Evolutionary conservation across 2,113 vertebrate genomes (phyloP).

Genomic region (Arizona elegans): DNA sequence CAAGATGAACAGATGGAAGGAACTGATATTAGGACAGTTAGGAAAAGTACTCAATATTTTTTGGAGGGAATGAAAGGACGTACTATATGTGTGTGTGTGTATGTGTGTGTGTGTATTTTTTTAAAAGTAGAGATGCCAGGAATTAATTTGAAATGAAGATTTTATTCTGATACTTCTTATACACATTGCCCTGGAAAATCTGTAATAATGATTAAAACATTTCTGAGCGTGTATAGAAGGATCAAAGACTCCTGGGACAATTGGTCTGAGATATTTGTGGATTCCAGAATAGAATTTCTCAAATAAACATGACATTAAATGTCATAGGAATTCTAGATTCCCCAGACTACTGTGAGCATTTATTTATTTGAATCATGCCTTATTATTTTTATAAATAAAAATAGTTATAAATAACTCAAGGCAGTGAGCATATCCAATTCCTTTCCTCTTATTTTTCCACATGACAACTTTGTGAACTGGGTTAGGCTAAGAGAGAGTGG

Average conservation of each 20-base stretch:
- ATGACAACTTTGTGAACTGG: neutral
- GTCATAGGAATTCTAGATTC: neutral
- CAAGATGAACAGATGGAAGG: neutral
- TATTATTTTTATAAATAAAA: neutral
- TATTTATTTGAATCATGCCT: neutral
- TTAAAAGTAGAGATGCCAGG: neutral
- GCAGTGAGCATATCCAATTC: neutral
- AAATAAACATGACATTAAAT: neutral
- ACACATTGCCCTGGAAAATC: neutral
- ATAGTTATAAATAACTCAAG: neutral
- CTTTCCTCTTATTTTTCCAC: neutral
- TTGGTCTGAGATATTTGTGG: neutral
- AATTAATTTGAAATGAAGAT: neutral
- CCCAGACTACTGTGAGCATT: neutral
- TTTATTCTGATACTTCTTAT: neutral
- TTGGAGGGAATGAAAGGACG: neutral
- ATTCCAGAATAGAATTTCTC: neutral
- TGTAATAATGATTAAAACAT: neutral
- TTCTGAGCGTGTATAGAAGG: neutral
- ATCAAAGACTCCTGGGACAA: neutral
- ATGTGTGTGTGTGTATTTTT: too few relatives aligned
- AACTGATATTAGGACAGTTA: neutral
- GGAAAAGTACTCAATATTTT: neutral
- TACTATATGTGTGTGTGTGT: neutral
- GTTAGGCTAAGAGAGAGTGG: neutral